These are phyloP conservation scores for Netelia inedita DNA, from an alignment of 2,888 invertebrate species.

Conservation along the genomic window DNA sequence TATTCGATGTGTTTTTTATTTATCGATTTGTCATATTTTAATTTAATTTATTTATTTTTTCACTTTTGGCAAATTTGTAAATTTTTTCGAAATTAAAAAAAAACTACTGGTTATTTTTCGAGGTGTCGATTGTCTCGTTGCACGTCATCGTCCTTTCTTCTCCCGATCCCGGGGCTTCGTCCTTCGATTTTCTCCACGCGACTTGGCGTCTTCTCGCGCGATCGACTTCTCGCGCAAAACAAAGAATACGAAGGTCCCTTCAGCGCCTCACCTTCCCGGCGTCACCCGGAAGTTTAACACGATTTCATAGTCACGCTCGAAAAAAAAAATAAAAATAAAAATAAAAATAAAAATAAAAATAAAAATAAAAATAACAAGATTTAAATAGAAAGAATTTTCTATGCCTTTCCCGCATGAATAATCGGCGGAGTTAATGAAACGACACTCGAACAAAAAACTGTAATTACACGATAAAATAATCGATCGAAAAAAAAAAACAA, in stretches of 20 bases:
- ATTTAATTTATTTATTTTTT: too few species aligned
- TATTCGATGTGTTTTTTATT: too few species aligned
- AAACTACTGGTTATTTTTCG: neutral
- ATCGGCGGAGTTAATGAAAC: too few species aligned
- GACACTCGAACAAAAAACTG: too few species aligned
- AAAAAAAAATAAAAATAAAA: constrained; percentile 3
- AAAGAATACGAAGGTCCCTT: constrained; percentile 45
- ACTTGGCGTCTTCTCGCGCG: constrained; percentile 50
- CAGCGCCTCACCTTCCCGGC: constrained; percentile 16
- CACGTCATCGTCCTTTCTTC: neutral
- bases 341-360: neutral
- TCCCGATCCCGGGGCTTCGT: constrained; percentile 56
- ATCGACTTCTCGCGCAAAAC: constrained; percentile 53
- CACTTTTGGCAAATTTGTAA: too few species aligned
- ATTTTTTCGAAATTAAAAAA: too few species aligned
- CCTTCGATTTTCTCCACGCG: constrained; percentile 56
- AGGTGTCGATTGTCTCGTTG: constrained; percentile 19
- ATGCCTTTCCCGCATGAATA: neutral
- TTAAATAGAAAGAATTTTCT: neutral
- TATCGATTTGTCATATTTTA: too few species aligned
- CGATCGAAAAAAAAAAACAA: neutral
- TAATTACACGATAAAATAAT: neutral
- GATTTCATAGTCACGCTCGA: neutral
- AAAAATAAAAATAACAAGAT: neutral
- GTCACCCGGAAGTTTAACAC: constrained; percentile 5